phyloP scores from a whole-genome alignment of 2,113 vertebrate species.

The Cacatua alba region DNA sequence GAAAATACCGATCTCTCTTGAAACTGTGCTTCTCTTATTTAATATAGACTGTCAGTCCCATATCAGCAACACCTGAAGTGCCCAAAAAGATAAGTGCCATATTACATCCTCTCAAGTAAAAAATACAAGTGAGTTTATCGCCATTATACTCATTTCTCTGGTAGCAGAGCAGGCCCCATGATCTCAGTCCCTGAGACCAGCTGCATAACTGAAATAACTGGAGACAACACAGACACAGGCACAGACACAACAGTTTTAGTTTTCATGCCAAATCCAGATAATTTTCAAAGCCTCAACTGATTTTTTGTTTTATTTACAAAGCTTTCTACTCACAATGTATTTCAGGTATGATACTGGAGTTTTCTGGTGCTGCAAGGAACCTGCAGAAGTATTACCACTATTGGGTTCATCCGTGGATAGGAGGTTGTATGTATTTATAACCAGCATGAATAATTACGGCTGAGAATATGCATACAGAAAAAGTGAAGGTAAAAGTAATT shows the following conservation, averaged over 20 bases:
- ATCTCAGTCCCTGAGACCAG: not conserved
- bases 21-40: not conserved
- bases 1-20: not conserved
- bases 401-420: not conserved
- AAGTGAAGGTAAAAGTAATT: not conserved
- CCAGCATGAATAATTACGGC: not conserved
- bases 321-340: not conserved
- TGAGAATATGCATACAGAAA: not conserved
- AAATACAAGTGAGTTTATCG: not conserved
- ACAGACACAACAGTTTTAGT: not conserved
- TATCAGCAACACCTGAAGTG: not conserved
- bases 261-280: not conserved
- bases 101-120: not conserved
- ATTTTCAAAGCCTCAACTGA: not conserved
- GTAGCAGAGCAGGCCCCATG: not conserved
- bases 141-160: not conserved
- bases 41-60: not conserved
- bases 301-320: not conserved
- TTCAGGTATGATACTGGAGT: not conserved
- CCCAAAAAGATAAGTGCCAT: not conserved
- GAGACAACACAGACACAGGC: not conserved
- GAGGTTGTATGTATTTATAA: not conserved
- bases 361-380: not conserved
- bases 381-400: not conserved
- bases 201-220: rapidly evolving